Conservation (phyloP, 2,113 vertebrate genomes). For the Petrocephalus zakoni region DNA sequence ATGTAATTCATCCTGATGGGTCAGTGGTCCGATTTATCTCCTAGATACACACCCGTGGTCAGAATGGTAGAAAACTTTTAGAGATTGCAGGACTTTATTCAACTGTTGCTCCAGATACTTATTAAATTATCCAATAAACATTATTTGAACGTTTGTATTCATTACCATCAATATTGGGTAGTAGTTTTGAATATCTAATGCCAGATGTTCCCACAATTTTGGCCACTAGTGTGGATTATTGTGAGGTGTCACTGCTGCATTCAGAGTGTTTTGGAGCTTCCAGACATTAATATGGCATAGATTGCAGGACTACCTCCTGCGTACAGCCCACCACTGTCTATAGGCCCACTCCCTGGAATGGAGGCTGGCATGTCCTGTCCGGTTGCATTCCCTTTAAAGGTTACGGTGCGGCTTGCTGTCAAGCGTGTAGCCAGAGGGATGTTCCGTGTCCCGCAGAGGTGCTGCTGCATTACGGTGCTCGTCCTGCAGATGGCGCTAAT, state of each 20-base stretch:
- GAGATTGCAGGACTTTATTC: too few relatives aligned
- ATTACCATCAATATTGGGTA: too few relatives aligned
- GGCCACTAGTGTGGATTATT: background rate
- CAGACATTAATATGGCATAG: background rate
- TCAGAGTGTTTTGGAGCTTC: background rate
- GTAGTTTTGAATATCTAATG: too few relatives aligned
- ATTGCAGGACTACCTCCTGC: background rate
- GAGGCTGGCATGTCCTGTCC: constrained; percentile 43
- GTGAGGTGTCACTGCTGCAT: background rate
- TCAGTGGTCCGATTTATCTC: background rate
- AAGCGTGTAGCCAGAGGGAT: constrained; percentile 20
- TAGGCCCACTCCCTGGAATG: constrained; percentile 37
- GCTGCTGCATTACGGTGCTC: background rate
- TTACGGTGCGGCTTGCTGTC: constrained; percentile 36
- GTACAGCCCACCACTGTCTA: background rate
- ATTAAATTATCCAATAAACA: too few relatives aligned
- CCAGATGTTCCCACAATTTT: too few relatives aligned
- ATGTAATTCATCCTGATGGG: background rate
- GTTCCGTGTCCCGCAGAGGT: background rate
- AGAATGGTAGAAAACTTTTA: too few relatives aligned
- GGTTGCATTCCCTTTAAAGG: constrained; percentile 38
- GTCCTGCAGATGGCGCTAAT: background rate
- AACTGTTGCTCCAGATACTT: too few relatives aligned
- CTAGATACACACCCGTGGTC: background rate
- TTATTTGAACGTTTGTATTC: too few relatives aligned